Evolutionary conservation across 1,140 invertebrate species (phyloP), one percentile per base, ranked within the genome.

Genomic region (Armadillidium nasatum): DNA sequence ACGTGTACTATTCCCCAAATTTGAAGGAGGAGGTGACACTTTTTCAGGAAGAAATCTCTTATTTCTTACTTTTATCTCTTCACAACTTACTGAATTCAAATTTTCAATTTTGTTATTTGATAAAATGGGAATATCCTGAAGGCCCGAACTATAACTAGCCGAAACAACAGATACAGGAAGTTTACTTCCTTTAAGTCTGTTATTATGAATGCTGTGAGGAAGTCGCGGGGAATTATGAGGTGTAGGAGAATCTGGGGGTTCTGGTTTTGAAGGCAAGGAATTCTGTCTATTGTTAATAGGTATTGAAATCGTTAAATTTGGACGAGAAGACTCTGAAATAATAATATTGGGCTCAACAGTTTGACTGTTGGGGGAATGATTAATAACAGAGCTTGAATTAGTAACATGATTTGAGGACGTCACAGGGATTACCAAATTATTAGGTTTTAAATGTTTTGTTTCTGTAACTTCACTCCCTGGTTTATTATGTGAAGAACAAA

Each of bases 181-280:
- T 33, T 73, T 76, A 23, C 54, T 71, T 0, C 72, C 66, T 60
- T 77, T 71, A 68, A 66, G 77, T 22, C 80, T 68, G 22, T 68
- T 76, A 33, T 68, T 76, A 50, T 76, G 71, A n/a, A 81, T 78
- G 21, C 80, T 78, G 23, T 75, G 76, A 44, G 80, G 80, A 10
- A 81, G 22, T 11, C 80, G 80, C n/a, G 80, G 80, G 13, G 80
- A 81, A 72, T 81, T 81, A 71, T 81, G 80, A 19, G 80, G 80
- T 19, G 80, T 81, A 19, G 80, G 80, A 13, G 80, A 81, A 54
- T 79, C 80, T 21, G 80, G 77, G 15, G 76, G 77, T 6, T 76
- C 21, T 22, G 75, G 50, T 19, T 60, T 60, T 19, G 11, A 67
- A 6, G 78, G 50, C 22, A 74, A 67, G 33, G 72, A 22, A 74